These are phyloP conservation scores for Chymomyza procnemis DNA, from an alignment of 2,888 invertebrate species.

Conservation along the genomic window DNA sequence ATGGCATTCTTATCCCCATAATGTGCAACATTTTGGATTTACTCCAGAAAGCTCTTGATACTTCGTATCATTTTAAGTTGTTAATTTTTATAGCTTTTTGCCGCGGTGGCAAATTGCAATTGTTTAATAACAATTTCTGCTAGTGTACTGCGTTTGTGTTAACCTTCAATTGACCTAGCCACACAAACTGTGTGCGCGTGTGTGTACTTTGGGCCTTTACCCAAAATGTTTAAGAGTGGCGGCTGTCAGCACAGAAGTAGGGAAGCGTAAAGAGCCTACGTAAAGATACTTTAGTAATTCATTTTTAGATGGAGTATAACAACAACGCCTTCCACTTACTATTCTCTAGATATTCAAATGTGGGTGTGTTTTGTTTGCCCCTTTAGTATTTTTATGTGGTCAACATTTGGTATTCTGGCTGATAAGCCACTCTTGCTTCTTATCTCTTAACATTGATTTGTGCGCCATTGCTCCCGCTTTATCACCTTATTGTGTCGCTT, in stretches of 20 bases:
- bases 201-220: slow-evolving; percentile 7
- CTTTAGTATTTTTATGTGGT: not conserved
- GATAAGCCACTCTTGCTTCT: slow-evolving; percentile 4
- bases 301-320: not conserved
- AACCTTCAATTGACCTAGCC: slow-evolving; percentile 69
- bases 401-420: not conserved
- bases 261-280: not conserved
- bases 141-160: slow-evolving; percentile 39
- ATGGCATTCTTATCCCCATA: no score
- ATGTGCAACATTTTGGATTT: not conserved
- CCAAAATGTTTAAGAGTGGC: not conserved
- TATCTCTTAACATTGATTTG: slow-evolving; percentile 2
- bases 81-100: not conserved
- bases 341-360: not conserved
- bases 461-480: not conserved
- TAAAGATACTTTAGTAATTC: no score
- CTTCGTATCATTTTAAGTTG: not conserved
- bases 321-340: no score
- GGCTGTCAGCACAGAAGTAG: not conserved
- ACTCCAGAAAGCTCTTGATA: not conserved
- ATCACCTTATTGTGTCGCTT: slow-evolving; percentile 18
- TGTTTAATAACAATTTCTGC: not conserved
- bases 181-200: not conserved
- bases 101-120: not conserved
- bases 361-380: not conserved